phyloP scores from a whole-genome alignment of 2,113 vertebrate genomes.

The Myrmecobius fasciatus region DNA sequence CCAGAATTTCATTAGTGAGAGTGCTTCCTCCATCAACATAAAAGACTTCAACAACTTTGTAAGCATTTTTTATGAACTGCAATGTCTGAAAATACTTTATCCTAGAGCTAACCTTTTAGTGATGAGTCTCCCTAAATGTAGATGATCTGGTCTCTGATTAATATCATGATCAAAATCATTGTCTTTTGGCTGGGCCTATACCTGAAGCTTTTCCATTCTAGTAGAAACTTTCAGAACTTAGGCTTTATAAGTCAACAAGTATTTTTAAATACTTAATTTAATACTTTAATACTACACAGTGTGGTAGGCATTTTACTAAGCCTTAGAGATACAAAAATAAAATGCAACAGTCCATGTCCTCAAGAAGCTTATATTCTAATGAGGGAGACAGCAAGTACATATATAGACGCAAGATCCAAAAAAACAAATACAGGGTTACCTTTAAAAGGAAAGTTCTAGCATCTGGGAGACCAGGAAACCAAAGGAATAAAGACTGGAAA shows the following conservation, averaged over 20 bases:
- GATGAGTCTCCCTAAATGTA: too few relatives aligned
- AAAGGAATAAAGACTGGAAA: background rate
- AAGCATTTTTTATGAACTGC: too few relatives aligned
- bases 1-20: too few relatives aligned
- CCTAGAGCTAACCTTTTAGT: too few relatives aligned
- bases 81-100: too few relatives aligned
- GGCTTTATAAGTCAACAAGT: background rate
- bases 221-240: background rate
- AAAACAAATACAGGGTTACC: background rate
- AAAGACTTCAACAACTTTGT: too few relatives aligned
- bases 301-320: background rate
- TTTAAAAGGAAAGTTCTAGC: background rate
- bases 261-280: too few relatives aligned
- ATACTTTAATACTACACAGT: background rate
- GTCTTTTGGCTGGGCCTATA: too few relatives aligned
- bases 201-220: too few relatives aligned
- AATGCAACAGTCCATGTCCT: background rate
- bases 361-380: background rate
- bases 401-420: background rate
- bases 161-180: too few relatives aligned
- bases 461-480: background rate
- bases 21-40: too few relatives aligned
- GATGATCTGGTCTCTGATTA: too few relatives aligned
- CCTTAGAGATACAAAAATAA: slow-evolving; percentile 1
- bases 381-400: background rate